phyloP scores from a whole-genome alignment of 2,888 invertebrate genomes.

The Ormyrus labotus region DNA sequence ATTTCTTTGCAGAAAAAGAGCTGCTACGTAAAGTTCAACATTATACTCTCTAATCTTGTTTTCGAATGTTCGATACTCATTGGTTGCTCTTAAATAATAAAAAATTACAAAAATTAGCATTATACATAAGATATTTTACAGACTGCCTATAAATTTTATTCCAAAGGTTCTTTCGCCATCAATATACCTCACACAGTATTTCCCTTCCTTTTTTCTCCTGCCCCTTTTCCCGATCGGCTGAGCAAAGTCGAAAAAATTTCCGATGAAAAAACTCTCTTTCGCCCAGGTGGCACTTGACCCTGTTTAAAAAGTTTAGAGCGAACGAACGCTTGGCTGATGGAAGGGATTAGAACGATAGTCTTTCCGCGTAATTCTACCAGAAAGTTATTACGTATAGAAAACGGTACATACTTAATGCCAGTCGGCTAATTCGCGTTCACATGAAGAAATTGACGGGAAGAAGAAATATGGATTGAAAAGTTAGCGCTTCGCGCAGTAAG shows the following conservation, averaged over 20 bases:
- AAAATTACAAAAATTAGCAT: conserved; percentile 37
- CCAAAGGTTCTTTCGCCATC: not conserved
- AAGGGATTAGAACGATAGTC: conserved; percentile 23
- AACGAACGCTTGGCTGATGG: not conserved
- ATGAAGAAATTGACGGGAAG: not conserved
- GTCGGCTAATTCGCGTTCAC: too few species aligned
- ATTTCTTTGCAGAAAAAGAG: too few species aligned
- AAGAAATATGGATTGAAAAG: conserved; percentile 41
- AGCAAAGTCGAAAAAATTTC: conserved; percentile 2
- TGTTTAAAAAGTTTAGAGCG: conserved; percentile 28
- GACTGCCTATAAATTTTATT: conserved; percentile 3
- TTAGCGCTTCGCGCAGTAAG: conserved; percentile 11
- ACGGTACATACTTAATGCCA: not conserved
- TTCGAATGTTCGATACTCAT: too few species aligned
- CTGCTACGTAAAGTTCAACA: too few species aligned
- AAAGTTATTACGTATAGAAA: not conserved
- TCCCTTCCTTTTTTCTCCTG: not conserved
- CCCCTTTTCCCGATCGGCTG: too few species aligned
- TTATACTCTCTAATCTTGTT: too few species aligned
- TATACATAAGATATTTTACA: not conserved
- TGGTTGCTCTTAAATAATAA: not conserved
- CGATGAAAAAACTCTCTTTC: conserved; percentile 22
- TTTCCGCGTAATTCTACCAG: not conserved
- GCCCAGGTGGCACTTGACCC: conserved; percentile 37
- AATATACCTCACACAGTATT: conserved; percentile 5